Evolutionary conservation across 2,113 vertebrate genomes (phyloP), one percentile per base, ranked within the genome.

Genomic region (Vimba vimba): DNA sequence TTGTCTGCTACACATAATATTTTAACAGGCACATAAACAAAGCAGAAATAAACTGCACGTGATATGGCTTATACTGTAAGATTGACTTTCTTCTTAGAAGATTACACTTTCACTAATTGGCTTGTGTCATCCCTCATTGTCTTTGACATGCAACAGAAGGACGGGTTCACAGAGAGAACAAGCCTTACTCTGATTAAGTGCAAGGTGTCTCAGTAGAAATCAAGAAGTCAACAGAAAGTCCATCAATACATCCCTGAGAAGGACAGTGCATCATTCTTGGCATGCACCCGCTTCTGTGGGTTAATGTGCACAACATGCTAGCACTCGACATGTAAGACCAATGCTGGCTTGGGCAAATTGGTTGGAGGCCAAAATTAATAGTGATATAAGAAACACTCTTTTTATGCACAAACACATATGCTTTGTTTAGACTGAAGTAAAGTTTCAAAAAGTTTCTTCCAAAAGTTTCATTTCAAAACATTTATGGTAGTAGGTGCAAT

Each of bases 91-190:
- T 66, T 55, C 12, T 76, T 60, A 82, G 52, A 64, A 74, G 68
- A 86, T 89, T 85, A 84, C 64, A 86, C 68, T 80, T 85, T 77
- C 23, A 8, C 60, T 86, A 86, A 90, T 82, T 90, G 83, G 66
- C 60, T 86, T 55, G 71, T 57, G 75, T 86, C 79, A 86, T 84
- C 73, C 74, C 33, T 81, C 79, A 76, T 66, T 86, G 78, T 76
- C 39, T 68, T 69, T 88, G 82, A 87, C 75, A 83, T 10, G 80
- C 81, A 80, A 86, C 7, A 64, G 60, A 59, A 81, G 87, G 88
- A 87, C 57, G 27, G 86, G 90, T 88, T 81, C 77, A 86, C 59
- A 39, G 57, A 69, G 64, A 27, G 45, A 43, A 57, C 21, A 15
- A 62, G 27, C 82, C 68, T 78, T 75, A 57, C 8, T 75, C 30